phyloP scores from a whole-genome alignment of 2,888 invertebrate genomes.

The Lamellibrachia satsuma region DNA sequence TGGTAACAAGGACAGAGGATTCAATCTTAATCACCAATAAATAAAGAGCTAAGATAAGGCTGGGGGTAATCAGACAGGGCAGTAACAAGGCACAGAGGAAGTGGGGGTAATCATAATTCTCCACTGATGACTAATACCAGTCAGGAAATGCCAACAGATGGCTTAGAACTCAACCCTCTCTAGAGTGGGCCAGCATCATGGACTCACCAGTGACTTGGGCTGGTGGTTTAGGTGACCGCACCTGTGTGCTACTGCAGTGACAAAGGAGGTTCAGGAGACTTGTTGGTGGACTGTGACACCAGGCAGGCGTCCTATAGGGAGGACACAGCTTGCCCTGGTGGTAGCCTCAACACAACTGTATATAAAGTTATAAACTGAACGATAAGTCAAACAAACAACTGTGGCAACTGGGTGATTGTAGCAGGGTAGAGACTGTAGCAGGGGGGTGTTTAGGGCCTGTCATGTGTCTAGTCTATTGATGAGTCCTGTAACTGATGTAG shows the following conservation, averaged over 20 bases:
- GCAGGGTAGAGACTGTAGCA: not conserved
- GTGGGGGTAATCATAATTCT: slow-evolving; percentile 1
- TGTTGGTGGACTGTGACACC: not conserved
- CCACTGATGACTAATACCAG: not conserved
- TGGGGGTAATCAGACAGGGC: slow-evolving; percentile 9
- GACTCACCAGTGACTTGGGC: not conserved
- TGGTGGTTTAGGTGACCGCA: not conserved
- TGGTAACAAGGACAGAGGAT: not conserved
- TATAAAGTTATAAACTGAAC: not conserved
- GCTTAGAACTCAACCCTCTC: not conserved
- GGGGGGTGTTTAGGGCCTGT: too few relatives aligned
- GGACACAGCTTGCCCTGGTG: not conserved
- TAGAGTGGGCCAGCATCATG: not conserved
- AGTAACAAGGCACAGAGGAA: not conserved
- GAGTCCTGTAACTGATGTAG: too few relatives aligned
- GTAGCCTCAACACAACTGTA: not conserved
- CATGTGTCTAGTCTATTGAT: too few relatives aligned
- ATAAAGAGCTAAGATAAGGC: not conserved
- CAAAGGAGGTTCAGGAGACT: not conserved
- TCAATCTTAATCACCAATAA: slow-evolving; percentile 5
- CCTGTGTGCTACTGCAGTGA: not conserved
- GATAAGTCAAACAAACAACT: not conserved
- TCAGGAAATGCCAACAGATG: slow-evolving; percentile 5
- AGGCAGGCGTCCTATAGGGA: not conserved
- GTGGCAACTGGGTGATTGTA: not conserved